Evolutionary conservation across 2,888 invertebrate species (phyloP).

Genomic region (Drosophila lutescens): DNA sequence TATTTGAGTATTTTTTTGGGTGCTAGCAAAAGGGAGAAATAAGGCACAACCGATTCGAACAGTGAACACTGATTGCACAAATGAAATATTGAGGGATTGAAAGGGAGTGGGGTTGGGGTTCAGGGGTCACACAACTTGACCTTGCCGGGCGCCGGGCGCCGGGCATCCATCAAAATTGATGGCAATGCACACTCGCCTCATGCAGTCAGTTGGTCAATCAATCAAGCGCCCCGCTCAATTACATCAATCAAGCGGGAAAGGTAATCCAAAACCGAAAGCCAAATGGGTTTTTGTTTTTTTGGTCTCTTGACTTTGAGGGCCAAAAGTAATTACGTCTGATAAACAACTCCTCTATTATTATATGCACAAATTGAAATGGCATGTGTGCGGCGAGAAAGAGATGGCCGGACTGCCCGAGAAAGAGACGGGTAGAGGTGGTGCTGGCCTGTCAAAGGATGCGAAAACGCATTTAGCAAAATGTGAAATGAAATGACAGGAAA

Average conservation of each 20-base stretch:
- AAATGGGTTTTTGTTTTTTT: slow-evolving; percentile 17
- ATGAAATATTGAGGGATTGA: slow-evolving; percentile 35
- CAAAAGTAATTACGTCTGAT: slow-evolving; percentile 40
- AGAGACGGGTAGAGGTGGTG: neutral
- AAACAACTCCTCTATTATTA: slow-evolving; percentile 31
- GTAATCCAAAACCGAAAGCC: slow-evolving; percentile 47
- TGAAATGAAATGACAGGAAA: slow-evolving; percentile 36
- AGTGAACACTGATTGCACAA: slow-evolving; percentile 38
- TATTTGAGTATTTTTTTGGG: slow-evolving; percentile 32
- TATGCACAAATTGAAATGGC: slow-evolving; percentile 16
- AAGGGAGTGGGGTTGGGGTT: neutral
- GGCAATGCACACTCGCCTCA: slow-evolving; percentile 26
- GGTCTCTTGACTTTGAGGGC: slow-evolving; percentile 24
- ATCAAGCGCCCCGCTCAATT: slow-evolving; percentile 41
- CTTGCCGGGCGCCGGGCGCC: slow-evolving; percentile 42
- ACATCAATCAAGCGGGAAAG: slow-evolving; percentile 46
- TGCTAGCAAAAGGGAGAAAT: slow-evolving; percentile 12
- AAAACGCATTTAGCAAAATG: slow-evolving; percentile 20
- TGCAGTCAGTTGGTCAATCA: slow-evolving; percentile 40
- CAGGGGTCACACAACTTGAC: slow-evolving; percentile 38
- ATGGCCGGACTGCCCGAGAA: neutral
- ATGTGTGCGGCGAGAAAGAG: neutral
- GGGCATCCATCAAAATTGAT: slow-evolving; percentile 50
- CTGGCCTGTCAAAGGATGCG: neutral
- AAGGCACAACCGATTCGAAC: slow-evolving; percentile 16